Conservation (phyloP, 2,797 vertebrate species). For the Myiotriccus ornatus region DNA sequence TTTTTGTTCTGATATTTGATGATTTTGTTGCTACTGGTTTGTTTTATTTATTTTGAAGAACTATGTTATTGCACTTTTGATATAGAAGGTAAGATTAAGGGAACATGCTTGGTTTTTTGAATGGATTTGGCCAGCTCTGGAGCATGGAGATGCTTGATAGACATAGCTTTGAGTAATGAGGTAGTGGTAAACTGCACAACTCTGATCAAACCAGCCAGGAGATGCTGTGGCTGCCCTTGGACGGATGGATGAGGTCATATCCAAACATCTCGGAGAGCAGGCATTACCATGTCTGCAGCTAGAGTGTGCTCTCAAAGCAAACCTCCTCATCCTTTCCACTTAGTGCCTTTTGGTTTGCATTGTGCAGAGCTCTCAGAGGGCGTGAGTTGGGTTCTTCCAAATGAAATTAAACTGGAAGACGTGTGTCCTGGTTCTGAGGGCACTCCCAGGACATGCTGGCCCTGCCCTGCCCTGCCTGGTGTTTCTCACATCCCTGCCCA, state of each 20-base stretch:
- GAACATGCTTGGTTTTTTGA: background rate
- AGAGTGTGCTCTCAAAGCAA: background rate
- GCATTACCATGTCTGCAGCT: accelerated
- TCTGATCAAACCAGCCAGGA: background rate
- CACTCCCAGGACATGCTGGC: background rate
- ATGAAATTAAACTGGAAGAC: background rate
- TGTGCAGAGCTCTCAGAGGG: background rate
- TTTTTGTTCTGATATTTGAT: background rate
- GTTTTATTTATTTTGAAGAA: background rate
- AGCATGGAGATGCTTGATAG: background rate
- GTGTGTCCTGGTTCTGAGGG: background rate
- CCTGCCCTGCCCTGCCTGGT: accelerated
- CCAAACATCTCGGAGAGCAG: background rate
- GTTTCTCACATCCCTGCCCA: background rate
- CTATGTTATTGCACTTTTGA: background rate
- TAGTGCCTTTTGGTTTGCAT: background rate
- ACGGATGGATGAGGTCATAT: background rate
- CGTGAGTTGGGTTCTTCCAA: background rate
- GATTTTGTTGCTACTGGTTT: background rate
- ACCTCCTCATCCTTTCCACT: background rate
- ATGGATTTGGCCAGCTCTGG: background rate
- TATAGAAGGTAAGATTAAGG: background rate
- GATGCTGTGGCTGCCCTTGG: background rate
- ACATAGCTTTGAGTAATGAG: background rate
- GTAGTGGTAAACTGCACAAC: background rate